Conservation (phyloP, 2,113 vertebrate genomes). For the Tapirus terrestris region DNA sequence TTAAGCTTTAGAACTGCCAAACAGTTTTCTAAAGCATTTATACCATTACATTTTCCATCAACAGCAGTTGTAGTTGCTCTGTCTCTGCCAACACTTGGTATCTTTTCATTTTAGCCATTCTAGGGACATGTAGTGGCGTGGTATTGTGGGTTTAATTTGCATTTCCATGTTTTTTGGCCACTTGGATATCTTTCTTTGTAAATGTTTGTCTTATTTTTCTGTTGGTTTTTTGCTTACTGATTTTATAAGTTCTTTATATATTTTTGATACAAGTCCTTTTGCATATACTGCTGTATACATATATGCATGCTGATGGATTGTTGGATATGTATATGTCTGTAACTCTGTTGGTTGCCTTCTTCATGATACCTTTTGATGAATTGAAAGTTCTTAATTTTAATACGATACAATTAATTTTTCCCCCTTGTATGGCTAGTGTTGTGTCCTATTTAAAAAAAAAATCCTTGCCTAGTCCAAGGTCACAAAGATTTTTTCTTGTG, state of each 20-base stretch:
- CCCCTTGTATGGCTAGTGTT: background rate
- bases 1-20: background rate
- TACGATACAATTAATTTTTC: background rate
- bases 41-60: background rate
- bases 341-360: background rate
- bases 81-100: background rate
- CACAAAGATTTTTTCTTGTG: background rate
- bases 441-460: background rate
- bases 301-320: background rate
- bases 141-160: background rate
- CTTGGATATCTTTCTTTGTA: background rate
- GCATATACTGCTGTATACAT: background rate
- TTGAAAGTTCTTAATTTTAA: slow-evolving; percentile 33
- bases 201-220: background rate
- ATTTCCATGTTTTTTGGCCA: background rate
- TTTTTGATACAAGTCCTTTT: background rate
- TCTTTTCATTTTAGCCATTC: slow-evolving; percentile 8
- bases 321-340: background rate
- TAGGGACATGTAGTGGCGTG: background rate
- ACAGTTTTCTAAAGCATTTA: background rate
- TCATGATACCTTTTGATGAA: background rate
- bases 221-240: background rate
- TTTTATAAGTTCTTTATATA: background rate
- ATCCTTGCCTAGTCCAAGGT: background rate
- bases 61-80: background rate